Percentiles rank a stretch among this genome's conserved stretches.
Conservation (phyloP, 1,140 invertebrate species). For the Colletes gigas region DNA sequence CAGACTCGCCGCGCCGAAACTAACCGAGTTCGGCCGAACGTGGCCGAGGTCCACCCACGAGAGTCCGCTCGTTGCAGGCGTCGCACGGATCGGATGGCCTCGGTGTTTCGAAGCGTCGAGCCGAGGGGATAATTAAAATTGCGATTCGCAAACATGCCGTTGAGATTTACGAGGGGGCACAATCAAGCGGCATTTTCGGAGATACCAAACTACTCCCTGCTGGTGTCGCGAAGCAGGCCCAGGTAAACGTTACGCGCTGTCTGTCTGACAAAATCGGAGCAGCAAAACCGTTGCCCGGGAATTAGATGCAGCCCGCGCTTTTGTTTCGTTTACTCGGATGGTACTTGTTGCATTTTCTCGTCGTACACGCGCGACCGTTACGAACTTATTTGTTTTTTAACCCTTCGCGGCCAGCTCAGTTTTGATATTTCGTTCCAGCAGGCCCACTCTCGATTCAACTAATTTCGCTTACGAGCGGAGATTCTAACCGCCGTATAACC, state of each 20-base stretch:
- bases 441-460: too few species aligned
- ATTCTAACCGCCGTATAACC: too few species aligned
- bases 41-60: slow-evolving; percentile 68
- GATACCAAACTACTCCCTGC: too few species aligned
- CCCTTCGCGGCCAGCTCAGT: too few species aligned
- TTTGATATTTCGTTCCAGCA: too few species aligned
- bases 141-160: not conserved
- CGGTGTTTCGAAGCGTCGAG: not conserved
- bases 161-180: slow-evolving; percentile 6
- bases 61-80: slow-evolving; percentile 16
- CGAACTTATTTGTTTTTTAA: too few species aligned
- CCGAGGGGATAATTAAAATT: slow-evolving; percentile 27
- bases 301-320: slow-evolving; percentile 16
- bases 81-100: slow-evolving; percentile 15
- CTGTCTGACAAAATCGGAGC: not conserved
- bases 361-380: not conserved
- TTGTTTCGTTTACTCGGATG: slow-evolving; percentile 13
- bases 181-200: not conserved
- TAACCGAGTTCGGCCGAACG: slow-evolving; percentile 52
- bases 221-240: too few species aligned
- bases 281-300: too few species aligned
- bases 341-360: slow-evolving; percentile 46
- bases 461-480: too few species aligned
- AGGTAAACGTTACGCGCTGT: too few species aligned
- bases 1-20: slow-evolving; percentile 60